Evolutionary conservation across 2,797 vertebrate genomes (phyloP).

Genomic region (Enteromius paludinosus): DNA sequence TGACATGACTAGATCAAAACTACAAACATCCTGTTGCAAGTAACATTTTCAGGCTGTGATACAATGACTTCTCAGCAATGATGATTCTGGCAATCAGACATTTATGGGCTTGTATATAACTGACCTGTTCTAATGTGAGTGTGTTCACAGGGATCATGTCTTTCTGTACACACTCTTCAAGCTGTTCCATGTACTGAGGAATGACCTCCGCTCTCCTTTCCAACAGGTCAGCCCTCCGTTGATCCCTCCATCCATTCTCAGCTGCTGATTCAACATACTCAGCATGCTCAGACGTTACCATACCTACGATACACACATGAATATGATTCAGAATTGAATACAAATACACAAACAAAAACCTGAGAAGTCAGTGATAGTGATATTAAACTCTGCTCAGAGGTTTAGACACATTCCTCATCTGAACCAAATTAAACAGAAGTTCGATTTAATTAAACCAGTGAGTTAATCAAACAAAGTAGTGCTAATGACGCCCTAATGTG

Average conservation of each 20-base stretch:
- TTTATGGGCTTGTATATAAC: conserved; percentile 45
- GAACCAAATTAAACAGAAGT: conserved; percentile 51
- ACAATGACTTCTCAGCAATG: neutral
- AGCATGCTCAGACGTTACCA: conserved; percentile 68
- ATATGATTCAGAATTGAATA: neutral
- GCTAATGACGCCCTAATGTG: conserved; percentile 52
- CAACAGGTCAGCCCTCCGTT: conserved; percentile 67
- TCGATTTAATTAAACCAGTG: conserved; percentile 57
- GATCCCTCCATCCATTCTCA: conserved; percentile 44
- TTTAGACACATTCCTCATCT: conserved; percentile 29
- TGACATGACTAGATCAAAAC: neutral
- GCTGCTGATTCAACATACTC: conserved; percentile 48
- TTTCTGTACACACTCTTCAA: conserved; percentile 83
- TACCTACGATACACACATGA: conserved; percentile 67
- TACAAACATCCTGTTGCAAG: neutral
- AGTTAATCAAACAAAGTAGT: conserved; percentile 52
- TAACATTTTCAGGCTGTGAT: neutral
- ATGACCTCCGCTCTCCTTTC: conserved; percentile 76
- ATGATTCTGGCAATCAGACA: neutral
- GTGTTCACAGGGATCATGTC: conserved; percentile 89
- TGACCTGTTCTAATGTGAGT: conserved; percentile 91
- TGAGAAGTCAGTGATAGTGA: conserved; percentile 42
- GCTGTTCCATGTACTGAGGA: conserved; percentile 81
- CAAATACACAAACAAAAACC: conserved; percentile 20
- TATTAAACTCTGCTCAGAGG: conserved; percentile 27